Evolutionary conservation across 1,140 invertebrate species (phyloP), one percentile per base, ranked within the genome.

Genomic region (Drosophila arawakana): DNA sequence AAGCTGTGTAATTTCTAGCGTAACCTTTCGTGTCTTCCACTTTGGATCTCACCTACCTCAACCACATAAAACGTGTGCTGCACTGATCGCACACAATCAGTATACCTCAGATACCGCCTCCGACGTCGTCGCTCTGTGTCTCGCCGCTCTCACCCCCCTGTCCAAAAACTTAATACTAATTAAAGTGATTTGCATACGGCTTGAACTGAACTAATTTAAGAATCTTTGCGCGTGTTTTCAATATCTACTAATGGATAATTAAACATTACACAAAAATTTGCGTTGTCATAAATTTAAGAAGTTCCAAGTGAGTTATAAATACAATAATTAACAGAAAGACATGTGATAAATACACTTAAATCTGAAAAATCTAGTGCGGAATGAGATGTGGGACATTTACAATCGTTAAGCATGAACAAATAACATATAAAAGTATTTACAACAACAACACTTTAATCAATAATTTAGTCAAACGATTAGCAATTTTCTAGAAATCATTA

Each of bases 1-100:
- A 15, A 10, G 2, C 2, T 9, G 6, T 0, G 1, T 30, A 15
- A 9, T 15, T 61, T 21, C 57, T 35, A 11, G n/a, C 9, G 25
- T 15, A 37, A 39, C 43, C 59, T 70, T 15, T 13, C n/a, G 54
- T 59, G 58, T 18, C 44, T 52, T 18, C 13, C 37, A 34, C 41
- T 63, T 11, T 18, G 1, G 50, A 66, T 66, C 11, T 68, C 73
- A 60, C 79, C 83, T 86, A 88, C 79, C 79, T 50, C 84, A 88
- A 88, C 70, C 76, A 50, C 77, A 80, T 73, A 78, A 78, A 81
- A 78, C 72, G 81, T 85, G 81, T 41, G 67, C 65, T 41, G 57
- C 66, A 52, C 59, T 50, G 44, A 57, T 54, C 66, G 65, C 55
- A 34, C 52, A 60, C 55, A 74, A 67, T 67, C 78, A 80, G 78